A percentile compares a stretch with the other conserved stretches of the same genome.
Evolutionary conservation across 2,888 invertebrate species (phyloP).

Genomic region (Phyto melanocephala): DNA sequence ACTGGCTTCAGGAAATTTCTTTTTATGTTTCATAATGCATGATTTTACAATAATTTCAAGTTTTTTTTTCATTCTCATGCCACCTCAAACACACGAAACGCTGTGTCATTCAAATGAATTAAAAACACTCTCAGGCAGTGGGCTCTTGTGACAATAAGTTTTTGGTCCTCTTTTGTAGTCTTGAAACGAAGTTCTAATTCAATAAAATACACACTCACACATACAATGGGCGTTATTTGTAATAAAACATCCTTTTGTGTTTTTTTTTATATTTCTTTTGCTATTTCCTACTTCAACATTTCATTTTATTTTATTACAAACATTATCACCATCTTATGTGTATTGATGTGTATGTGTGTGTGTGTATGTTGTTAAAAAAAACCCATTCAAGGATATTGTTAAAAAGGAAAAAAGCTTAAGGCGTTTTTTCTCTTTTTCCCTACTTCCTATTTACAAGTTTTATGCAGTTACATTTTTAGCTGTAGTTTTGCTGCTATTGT

Average conservation of each 20-base stretch:
- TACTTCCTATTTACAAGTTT: slow-evolving; percentile 31
- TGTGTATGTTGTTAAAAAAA: slow-evolving; percentile 14
- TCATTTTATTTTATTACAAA: slow-evolving; percentile 38
- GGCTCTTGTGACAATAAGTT: not conserved
- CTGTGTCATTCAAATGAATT: slow-evolving; percentile 18
- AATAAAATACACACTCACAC: slow-evolving; percentile 11
- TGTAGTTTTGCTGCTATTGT: slow-evolving; percentile 9
- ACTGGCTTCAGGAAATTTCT: no score
- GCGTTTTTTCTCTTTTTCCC: slow-evolving; percentile 10
- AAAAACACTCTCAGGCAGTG: not conserved
- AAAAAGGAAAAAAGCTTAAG: slow-evolving; percentile 33
- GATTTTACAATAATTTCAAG: not conserved
- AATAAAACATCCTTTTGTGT: slow-evolving; percentile 53
- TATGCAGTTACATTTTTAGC: slow-evolving; percentile 15
- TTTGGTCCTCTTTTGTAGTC: not conserved
- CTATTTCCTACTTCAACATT: not conserved
- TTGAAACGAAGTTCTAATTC: slow-evolving; percentile 37
- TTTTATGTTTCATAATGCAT: not conserved
- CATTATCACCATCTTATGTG: slow-evolving; percentile 26
- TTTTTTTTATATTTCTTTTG: slow-evolving; percentile 1
- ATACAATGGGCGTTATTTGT: slow-evolving; percentile 42
- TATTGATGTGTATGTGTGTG: not conserved
- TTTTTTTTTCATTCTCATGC: not conserved
- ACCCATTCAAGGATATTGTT: slow-evolving; percentile 43
- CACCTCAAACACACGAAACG: not conserved